Evolutionary conservation across 2,888 invertebrate species (phyloP), one percentile per base, ranked within the genome.

Genomic region (Platynereis dumerilii): DNA sequence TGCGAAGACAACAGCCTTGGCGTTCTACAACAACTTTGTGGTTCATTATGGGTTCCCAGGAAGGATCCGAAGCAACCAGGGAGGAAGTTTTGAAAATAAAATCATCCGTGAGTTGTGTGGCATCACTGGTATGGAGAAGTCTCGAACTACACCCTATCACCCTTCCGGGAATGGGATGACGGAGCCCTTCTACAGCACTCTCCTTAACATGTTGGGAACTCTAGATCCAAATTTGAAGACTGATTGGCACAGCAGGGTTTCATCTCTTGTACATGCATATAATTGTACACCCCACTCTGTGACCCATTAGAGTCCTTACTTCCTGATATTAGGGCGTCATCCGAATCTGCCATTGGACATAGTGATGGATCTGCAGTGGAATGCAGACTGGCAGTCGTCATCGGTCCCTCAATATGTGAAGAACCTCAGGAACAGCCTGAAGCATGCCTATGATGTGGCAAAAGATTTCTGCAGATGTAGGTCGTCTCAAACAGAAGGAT

Each of bases 121-220:
- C 10, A 20, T 57, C 10, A 24, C 20, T 12, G 63, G 53, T 0
- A 29, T 63, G 7, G 22, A 17, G n/a, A 63, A 58, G 29, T 45
- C 45, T n/a, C 24, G 45, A 7, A 63, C 63, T n/a, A 63, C 57
- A 10, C 48, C 63, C 5, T 69, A 64, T 52, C 64, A 67, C 29
- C 71, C 70, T 0, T 60, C 60, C 44, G 70, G 72, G 2, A 73
- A 70, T 64, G 72, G 69, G 2, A 52, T 58, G 24, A 34, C 34
- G 5, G 68, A 72, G 52, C 45, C 67, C 56, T 69, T 52, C 27
- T 69, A 70, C 22, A 26, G 65, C 29, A 69, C 68, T 15, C 53
- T 70, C 2, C 27, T 69, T 7, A 53, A 52, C 22, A 70, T 70
- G 67, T 28, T 65, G 20, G 65, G 69, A 15, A 69, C 70, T 17